Evolutionary conservation across 2,797 vertebrate genomes (phyloP), one percentile per base, ranked within the genome.

Genomic region (Kryptolebias ocellatus): DNA sequence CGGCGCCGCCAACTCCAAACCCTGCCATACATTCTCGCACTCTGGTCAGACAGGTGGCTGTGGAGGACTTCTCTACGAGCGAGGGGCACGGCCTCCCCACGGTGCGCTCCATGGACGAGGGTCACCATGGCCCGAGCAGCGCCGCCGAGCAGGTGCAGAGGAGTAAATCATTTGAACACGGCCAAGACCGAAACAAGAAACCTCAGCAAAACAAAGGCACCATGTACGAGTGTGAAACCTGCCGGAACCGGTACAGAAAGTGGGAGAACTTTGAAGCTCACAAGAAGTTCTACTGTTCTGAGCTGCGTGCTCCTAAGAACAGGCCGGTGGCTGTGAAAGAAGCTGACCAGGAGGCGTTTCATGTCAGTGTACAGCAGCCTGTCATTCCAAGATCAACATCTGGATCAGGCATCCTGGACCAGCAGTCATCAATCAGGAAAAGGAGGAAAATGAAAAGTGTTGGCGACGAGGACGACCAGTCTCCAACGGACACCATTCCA

Each of bases 181-280:
- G 87, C 55, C 84, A 94, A 54, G 97, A 98, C 66, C 95, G 95
- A 88, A 91, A 84, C 72, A 95, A 95, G 86, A 99, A 96, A 73
- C 92, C 95, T 10, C 94, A 95, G 66, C 96, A 96, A 85, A 96
- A 94, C 52, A 95, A 98, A 89, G 97, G 97, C 72, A 97, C 97
- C 3, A 99, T 99, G 96, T 99, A 97, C 63, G 97, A 99, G 85
- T 99, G 98, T 84, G 98, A 99, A 90, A 99, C 98, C 1, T 99
- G 98, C 81, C 95, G 97, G 53, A 99, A 99, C 74, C 91, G 97
- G 62, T 99, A 99, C 1, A 93, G 98, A 79, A 99, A 99, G 88
- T 86, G 97, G 71, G 98, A 99, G 89, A 99, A 99, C 75, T 99
- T 98, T 81, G 97, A 99, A 94, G 99, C 98, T 74, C 98, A 99